These are phyloP conservation scores for Teleopsis dalmanni DNA, from an alignment of 1,140 invertebrate genomes.

Conservation along the genomic window DNA sequence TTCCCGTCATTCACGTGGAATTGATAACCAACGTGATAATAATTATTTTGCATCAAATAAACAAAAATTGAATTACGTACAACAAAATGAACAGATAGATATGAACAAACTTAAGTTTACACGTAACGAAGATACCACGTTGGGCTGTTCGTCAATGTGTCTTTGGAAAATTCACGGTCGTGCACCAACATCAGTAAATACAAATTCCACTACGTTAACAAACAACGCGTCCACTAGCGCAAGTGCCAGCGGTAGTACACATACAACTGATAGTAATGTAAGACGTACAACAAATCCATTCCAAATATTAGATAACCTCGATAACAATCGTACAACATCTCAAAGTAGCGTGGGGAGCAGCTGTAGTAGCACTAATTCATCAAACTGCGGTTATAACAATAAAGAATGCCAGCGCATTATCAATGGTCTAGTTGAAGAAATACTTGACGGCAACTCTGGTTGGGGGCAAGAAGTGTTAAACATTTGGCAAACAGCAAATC, in stretches of 20 bases:
- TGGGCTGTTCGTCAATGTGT: conserved; percentile 28
- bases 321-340: neutral
- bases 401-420: conserved; percentile 26
- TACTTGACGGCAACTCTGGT: conserved; percentile 15
- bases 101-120: conserved; percentile 34
- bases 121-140: conserved; percentile 22
- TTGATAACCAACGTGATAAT: no score
- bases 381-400: neutral
- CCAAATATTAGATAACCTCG: neutral
- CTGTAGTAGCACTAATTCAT: neutral
- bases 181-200: no score
- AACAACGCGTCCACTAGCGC: no score
- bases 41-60: conserved; percentile 26
- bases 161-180: no score
- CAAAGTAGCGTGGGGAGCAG: neutral
- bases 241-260: neutral
- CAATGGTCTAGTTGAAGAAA: conserved; percentile 26
- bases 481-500: conserved; percentile 20
- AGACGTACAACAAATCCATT: conserved; percentile 1
- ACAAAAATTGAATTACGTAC: conserved; percentile 2
- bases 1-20: no score
- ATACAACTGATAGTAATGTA: neutral
- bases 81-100: conserved; percentile 34
- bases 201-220: no score
- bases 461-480: conserved; percentile 24